A percentile compares a stretch with the other conserved stretches of the same genome.
phyloP scores from a whole-genome alignment of 2,888 invertebrate species.

The Phortica okadai region DNA sequence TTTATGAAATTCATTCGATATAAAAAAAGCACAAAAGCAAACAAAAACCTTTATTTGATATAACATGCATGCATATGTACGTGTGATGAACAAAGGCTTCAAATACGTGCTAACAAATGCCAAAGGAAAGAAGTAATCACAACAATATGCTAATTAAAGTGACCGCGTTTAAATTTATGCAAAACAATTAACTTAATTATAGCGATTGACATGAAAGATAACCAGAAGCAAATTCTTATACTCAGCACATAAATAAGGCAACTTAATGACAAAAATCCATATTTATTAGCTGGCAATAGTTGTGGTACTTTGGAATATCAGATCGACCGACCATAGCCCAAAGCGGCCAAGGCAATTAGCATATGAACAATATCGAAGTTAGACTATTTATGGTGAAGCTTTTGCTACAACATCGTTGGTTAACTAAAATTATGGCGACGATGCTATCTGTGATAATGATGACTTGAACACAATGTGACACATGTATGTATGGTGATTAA shows the following conservation, averaged over 20 bases:
- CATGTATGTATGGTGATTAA: too few species aligned
- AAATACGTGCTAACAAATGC: slow-evolving; percentile 30
- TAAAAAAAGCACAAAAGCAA: too few species aligned
- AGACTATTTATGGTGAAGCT: slow-evolving; percentile 6
- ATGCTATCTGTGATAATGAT: neutral
- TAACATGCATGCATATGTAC: too few species aligned
- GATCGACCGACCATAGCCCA: too few species aligned
- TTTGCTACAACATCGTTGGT: too few species aligned
- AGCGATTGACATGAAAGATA: slow-evolving; percentile 53
- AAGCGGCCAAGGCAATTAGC: slow-evolving; percentile 12
- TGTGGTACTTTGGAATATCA: neutral
- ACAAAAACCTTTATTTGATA: too few species aligned
- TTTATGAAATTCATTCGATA: slow-evolving; percentile 26
- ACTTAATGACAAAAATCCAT: slow-evolving; percentile 39
- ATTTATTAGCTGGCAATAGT: slow-evolving; percentile 26
- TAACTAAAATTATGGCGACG: neutral
- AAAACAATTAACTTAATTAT: slow-evolving; percentile 61
- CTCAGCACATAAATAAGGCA: slow-evolving; percentile 29
- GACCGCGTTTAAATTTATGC: slow-evolving; percentile 61
- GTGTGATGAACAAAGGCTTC: neutral
- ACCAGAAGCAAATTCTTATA: slow-evolving; percentile 41
- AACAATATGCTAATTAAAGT: slow-evolving; percentile 57
- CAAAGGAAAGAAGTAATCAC: slow-evolving; percentile 4
- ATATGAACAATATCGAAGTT: slow-evolving; percentile 13
- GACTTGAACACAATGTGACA: too few species aligned